Conservation (phyloP, 2,113 vertebrate genomes). For the Scomber colias region DNA sequence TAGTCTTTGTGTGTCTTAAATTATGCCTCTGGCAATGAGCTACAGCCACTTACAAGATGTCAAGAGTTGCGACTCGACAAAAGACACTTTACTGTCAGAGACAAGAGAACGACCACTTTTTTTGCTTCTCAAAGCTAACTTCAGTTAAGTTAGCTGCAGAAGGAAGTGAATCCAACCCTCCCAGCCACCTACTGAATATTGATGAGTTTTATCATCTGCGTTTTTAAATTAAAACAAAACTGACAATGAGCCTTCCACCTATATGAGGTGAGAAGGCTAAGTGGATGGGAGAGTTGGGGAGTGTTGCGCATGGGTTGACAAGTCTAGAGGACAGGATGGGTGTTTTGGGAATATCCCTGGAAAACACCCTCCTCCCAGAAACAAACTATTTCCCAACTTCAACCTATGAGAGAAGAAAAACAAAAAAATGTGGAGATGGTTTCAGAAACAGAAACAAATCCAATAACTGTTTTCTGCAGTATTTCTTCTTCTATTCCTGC, state of each 20-base stretch:
- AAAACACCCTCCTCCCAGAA: slow-evolving; percentile 61
- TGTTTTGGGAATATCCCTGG: slow-evolving; percentile 36
- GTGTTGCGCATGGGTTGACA: slow-evolving; percentile 38
- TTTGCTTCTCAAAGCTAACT: slow-evolving; percentile 74
- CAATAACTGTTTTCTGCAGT: slow-evolving; percentile 79
- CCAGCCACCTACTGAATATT: slow-evolving; percentile 85
- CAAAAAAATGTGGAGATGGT: slow-evolving; percentile 54
- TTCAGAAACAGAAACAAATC: slow-evolving; percentile 66
- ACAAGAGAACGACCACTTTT: slow-evolving; percentile 69
- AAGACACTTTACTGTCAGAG: slow-evolving; percentile 76
- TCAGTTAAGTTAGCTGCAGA: slow-evolving; percentile 76
- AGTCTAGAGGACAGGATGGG: slow-evolving; percentile 44
- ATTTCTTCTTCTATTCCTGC: slow-evolving; percentile 84
- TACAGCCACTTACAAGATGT: slow-evolving; percentile 82
- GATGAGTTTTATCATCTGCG: slow-evolving; percentile 98
- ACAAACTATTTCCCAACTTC: slow-evolving; percentile 64
- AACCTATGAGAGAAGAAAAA: slow-evolving; percentile 69
- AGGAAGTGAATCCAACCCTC: slow-evolving; percentile 77
- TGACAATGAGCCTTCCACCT: slow-evolving; percentile 75
- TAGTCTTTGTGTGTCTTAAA: slow-evolving; percentile 72
- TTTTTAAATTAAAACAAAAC: slow-evolving; percentile 85
- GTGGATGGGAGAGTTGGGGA: slow-evolving; percentile 71
- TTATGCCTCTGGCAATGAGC: slow-evolving; percentile 76
- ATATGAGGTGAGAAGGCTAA: slow-evolving; percentile 65
- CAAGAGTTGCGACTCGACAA: slow-evolving; percentile 78